Evolutionary conservation across 2,113 vertebrate genomes (phyloP).

Genomic region (Anser brachyrhynchus): DNA sequence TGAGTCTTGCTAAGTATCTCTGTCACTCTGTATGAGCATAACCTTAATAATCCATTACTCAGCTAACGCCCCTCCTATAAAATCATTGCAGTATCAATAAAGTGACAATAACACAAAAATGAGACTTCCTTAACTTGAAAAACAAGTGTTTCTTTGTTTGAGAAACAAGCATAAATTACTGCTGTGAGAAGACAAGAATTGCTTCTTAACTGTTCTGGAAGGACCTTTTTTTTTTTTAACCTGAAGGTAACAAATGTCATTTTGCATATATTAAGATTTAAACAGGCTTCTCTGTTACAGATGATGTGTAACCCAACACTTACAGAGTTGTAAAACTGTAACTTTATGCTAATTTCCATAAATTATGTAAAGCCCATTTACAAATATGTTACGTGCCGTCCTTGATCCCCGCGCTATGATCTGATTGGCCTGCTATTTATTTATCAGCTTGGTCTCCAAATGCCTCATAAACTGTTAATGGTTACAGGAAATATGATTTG

Average conservation of each 20-base stretch:
- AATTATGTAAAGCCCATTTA: conserved; percentile 46
- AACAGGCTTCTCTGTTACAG: conserved; percentile 36
- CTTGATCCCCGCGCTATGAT: neutral
- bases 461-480: neutral
- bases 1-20: neutral
- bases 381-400: neutral
- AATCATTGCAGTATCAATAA: neutral
- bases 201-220: conserved; percentile 34
- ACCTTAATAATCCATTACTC: neutral
- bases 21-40: neutral
- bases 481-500: neutral
- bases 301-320: conserved; percentile 55
- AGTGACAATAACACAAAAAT: neutral
- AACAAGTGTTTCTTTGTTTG: neutral
- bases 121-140: neutral
- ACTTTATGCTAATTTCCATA: conserved; percentile 55
- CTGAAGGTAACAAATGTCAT: conserved; percentile 41
- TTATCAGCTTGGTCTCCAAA: neutral
- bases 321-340: conserved; percentile 54
- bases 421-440: conserved; percentile 9
- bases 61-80: neutral
- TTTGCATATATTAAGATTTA: conserved; percentile 64
- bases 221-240: neutral
- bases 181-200: neutral
- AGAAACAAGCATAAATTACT: neutral